Evolutionary conservation across 35 echinoderm and acorn worm species (phyloP).

Genomic region (Ophioderma brevispina): DNA sequence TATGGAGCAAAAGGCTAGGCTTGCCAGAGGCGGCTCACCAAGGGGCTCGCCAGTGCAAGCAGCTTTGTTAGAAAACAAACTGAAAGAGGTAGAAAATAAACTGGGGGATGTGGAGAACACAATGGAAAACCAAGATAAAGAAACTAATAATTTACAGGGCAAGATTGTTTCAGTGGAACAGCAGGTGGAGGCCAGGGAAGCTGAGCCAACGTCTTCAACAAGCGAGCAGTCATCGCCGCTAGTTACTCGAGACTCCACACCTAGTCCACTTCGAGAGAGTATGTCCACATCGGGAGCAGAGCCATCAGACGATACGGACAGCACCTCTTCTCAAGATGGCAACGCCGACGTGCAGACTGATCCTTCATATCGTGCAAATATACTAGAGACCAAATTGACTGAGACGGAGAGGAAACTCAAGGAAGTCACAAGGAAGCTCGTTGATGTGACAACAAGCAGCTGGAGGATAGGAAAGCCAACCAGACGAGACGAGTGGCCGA

Average conservation of each 20-base stretch:
- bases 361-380: conserved; percentile 17
- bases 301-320: conserved; percentile 26
- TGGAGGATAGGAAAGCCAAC: conserved; percentile 87
- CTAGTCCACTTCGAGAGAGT: conserved; percentile 33
- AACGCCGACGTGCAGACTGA: background rate
- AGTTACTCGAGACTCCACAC: conserved; percentile 6
- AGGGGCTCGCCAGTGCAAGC: conserved; percentile 10
- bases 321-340: conserved; percentile 52
- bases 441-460: conserved; percentile 91
- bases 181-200: conserved; percentile 54
- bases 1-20: conserved; percentile 40
- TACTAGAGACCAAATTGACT: conserved; percentile 69
- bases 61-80: conserved; percentile 55
- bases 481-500: conserved; percentile 84
- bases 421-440: conserved; percentile 81
- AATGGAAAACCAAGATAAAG: conserved; percentile 58
- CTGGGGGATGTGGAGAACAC: conserved; percentile 66
- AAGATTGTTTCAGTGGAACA: conserved; percentile 72
- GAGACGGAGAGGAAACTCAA: conserved; percentile 83
- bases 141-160: conserved; percentile 54
- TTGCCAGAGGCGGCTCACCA: background rate
- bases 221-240: conserved; percentile 26
- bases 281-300: conserved; percentile 25
- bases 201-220: conserved; percentile 24
- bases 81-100: conserved; percentile 67